These are phyloP conservation scores for Hesperia comma DNA, from an alignment of 2,888 invertebrate genomes.

Conservation along the genomic window DNA sequence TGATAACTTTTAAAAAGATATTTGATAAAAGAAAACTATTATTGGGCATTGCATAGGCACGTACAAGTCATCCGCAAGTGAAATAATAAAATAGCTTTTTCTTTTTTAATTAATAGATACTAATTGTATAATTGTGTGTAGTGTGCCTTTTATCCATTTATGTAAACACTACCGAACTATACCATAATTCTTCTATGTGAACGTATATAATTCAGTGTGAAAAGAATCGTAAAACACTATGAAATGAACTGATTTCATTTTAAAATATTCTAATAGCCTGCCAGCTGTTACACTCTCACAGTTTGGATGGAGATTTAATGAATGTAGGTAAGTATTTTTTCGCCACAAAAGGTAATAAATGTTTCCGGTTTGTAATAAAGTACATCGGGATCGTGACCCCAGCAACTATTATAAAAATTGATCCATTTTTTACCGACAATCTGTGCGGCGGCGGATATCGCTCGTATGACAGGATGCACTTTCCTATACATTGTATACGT, in stretches of 20 bases:
- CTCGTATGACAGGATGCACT: constrained; percentile 81
- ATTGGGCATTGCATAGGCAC: too few relatives aligned
- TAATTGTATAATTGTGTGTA: too few relatives aligned
- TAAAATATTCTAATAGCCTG: constrained; percentile 18
- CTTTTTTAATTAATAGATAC: too few relatives aligned
- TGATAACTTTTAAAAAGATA: too few relatives aligned
- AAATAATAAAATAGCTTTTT: too few relatives aligned
- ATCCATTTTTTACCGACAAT: constrained; percentile 77
- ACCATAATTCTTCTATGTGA: too few relatives aligned
- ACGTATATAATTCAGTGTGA: background rate
- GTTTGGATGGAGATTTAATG: constrained; percentile 42
- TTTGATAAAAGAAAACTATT: too few relatives aligned
- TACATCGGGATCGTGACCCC: constrained; percentile 68
- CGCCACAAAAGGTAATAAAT: constrained; percentile 71
- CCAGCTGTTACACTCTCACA: constrained; percentile 43
- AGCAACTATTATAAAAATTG: constrained; percentile 78
- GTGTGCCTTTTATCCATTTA: too few relatives aligned
- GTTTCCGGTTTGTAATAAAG: constrained; percentile 80
- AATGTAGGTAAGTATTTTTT: constrained; percentile 57
- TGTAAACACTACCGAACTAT: too few relatives aligned
- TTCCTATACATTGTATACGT: constrained; percentile 66
- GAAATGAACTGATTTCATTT: background rate
- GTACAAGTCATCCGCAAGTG: too few relatives aligned
- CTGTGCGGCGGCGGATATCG: constrained; percentile 79
- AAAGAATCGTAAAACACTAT: background rate